phyloP scores from a whole-genome alignment of 2,888 invertebrate species.

The Muscina levida region DNA sequence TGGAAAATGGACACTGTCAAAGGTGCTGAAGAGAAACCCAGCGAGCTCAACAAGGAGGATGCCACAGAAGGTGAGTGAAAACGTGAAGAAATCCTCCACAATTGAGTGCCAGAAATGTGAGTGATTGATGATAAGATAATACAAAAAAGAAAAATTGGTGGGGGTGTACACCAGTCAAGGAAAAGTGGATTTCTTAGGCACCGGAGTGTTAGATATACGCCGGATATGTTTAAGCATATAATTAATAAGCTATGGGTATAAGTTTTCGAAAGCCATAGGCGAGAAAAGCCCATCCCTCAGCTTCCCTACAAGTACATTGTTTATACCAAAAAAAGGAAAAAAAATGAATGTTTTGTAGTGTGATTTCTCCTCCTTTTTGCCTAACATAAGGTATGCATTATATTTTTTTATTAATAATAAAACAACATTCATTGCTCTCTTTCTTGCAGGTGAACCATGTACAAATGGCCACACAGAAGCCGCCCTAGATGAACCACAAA shows the following conservation, averaged over 20 bases:
- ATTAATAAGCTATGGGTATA: too few species aligned
- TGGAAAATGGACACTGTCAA: slow-evolving; percentile 47
- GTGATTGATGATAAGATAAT: background rate
- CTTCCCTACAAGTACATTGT: background rate
- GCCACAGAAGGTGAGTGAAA: slow-evolving; percentile 56
- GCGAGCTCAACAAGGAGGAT: slow-evolving; percentile 56
- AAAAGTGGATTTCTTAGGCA: background rate
- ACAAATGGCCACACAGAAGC: slow-evolving; percentile 32
- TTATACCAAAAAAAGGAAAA: slow-evolving; percentile 2
- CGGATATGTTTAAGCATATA: too few species aligned
- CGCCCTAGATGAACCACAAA: slow-evolving; percentile 61
- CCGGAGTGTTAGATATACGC: too few species aligned
- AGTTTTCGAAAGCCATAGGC: too few species aligned
- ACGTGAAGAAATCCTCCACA: too few species aligned
- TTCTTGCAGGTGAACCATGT: slow-evolving; percentile 52
- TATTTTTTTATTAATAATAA: slow-evolving; percentile 70
- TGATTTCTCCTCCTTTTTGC: slow-evolving; percentile 40
- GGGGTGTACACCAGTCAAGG: background rate
- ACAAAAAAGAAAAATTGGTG: background rate
- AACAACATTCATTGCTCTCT: slow-evolving; percentile 73
- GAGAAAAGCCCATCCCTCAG: background rate
- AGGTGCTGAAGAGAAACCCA: slow-evolving; percentile 46
- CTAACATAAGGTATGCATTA: slow-evolving; percentile 74
- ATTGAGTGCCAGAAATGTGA: background rate
- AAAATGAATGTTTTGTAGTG: slow-evolving; percentile 17